Percentiles rank a stretch among this genome's conserved stretches.
phyloP scores from a whole-genome alignment of 2,888 invertebrate species.

The Coleophora deauratella region DNA sequence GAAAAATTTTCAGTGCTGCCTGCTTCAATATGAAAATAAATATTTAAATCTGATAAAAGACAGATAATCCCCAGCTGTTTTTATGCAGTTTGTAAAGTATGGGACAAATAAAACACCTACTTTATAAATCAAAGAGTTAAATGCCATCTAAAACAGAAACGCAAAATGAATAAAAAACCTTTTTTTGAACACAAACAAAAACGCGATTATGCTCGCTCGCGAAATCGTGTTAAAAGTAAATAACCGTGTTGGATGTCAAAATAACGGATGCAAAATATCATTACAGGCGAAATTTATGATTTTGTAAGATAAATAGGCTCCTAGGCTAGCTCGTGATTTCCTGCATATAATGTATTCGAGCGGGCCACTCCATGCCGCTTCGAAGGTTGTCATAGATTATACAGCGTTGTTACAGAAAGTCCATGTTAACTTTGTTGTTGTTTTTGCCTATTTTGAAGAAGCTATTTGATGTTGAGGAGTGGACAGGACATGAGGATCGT shows the following conservation, averaged over 20 bases:
- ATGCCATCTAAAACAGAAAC: too few species aligned
- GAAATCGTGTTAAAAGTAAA: constrained; percentile 10
- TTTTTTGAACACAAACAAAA: too few species aligned
- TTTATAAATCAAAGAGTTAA: too few species aligned
- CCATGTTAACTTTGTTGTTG: constrained; percentile 14
- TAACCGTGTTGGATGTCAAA: constrained; percentile 28
- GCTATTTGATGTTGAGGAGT: too few species aligned
- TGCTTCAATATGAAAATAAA: too few species aligned
- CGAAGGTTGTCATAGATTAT: constrained; percentile 38
- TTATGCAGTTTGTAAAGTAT: too few species aligned
- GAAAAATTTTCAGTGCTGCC: too few species aligned
- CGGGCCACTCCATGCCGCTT: constrained; percentile 24
- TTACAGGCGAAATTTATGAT: constrained; percentile 64
- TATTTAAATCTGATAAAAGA: too few species aligned
- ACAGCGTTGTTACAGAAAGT: constrained; percentile 33
- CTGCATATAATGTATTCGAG: constrained; percentile 66
- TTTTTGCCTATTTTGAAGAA: not conserved
- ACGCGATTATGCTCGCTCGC: not conserved
- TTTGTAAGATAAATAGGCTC: constrained; percentile 67
- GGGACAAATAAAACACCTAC: too few species aligned
- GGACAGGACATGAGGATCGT: too few species aligned
- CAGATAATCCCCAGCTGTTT: too few species aligned
- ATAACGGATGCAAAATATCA: constrained; percentile 60
- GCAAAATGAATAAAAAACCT: too few species aligned
- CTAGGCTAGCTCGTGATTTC: constrained; percentile 64